Base-by-base conservation (phyloP, 2,797 vertebrate species). In the Pogonophryne albipinna region DNA sequence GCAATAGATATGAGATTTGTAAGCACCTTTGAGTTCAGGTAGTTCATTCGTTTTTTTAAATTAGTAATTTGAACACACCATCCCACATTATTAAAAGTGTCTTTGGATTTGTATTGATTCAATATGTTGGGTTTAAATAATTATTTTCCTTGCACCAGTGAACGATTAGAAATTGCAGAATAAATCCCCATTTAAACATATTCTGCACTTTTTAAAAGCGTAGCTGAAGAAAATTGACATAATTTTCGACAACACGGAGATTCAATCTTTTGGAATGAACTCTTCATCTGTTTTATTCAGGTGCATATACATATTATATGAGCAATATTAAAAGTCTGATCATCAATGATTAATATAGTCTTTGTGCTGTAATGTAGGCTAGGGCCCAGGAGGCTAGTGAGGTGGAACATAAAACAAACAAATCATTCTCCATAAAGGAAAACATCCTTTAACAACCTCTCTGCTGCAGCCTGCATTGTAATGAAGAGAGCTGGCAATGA, bases 301-400 rank as follows among this genome's bases (percentile, higher is more conserved):
- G 3, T 80, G 72, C 38, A 75, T 27, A 74, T 87, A 34, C 66
- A 92, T 93, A 87, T 92, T 87, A 82, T 82, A 90, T 91, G 87
- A 89, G 62, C 59, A 70, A 80, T 90, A 93, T 92, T 91, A 91
- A 93, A 92, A 94, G 89, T 92, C 66, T 90, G 84, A 85, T 93
- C 88, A 92, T 94, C 85, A 93, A 94, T 94, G 93, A 94, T 95
- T 94, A 94, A 95, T 93, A 95, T 93, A 75, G 83, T 92, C 85
- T 88, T 93, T 92, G 83, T 91, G 78, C 69, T 85, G 86, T 90
- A 93, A 95, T 94, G 89, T 95, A 93, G 95, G 94, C 91, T 94
- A 92, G 85, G 87, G 61, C 94, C 91, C 93, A 38, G 61, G 94
- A 90, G 93, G 82, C 61, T 12, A 8, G 73, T 0, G 10, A 47